phyloP scores from a whole-genome alignment of 2,888 invertebrate species.

The Cheilosia vulpina region DNA sequence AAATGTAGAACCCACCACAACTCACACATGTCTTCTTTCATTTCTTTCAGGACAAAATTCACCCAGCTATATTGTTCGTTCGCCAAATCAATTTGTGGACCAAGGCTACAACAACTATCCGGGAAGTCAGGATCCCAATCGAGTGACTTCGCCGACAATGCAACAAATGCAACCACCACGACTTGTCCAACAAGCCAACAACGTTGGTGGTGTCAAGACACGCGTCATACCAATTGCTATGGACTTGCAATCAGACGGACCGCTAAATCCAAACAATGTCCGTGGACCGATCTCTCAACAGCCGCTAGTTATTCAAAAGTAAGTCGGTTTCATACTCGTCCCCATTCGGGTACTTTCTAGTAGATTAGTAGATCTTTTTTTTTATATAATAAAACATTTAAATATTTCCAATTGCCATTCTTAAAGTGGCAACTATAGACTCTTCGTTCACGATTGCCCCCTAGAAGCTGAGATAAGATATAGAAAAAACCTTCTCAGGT shows the following conservation, averaged over 20 bases:
- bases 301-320: slow-evolving; percentile 83
- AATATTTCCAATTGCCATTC: slow-evolving; percentile 4
- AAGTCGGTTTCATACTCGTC: slow-evolving; percentile 76
- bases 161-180: slow-evolving; percentile 77
- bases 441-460: slow-evolving; percentile 83
- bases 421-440: slow-evolving; percentile 82
- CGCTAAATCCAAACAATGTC: slow-evolving; percentile 74
- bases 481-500: slow-evolving; percentile 83
- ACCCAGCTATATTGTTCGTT: slow-evolving; percentile 82
- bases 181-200: slow-evolving; percentile 77
- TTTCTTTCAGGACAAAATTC: slow-evolving; percentile 71
- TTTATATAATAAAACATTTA: slow-evolving; percentile 7
- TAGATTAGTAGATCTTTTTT: slow-evolving; percentile 42
- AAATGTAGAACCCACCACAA: not conserved
- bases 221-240: slow-evolving; percentile 87
- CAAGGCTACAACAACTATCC: slow-evolving; percentile 83
- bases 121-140: slow-evolving; percentile 70
- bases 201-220: slow-evolving; percentile 78
- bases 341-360: not conserved
- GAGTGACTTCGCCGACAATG: slow-evolving; percentile 80
- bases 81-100: slow-evolving; percentile 84
- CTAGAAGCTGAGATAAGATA: slow-evolving; percentile 83
- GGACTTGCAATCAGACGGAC: slow-evolving; percentile 81
- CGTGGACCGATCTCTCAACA: slow-evolving; percentile 82
- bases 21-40: not conserved